These are phyloP conservation scores for Lycophotia porphyrea DNA, from an alignment of 2,888 invertebrate genomes.

Conservation along the genomic window DNA sequence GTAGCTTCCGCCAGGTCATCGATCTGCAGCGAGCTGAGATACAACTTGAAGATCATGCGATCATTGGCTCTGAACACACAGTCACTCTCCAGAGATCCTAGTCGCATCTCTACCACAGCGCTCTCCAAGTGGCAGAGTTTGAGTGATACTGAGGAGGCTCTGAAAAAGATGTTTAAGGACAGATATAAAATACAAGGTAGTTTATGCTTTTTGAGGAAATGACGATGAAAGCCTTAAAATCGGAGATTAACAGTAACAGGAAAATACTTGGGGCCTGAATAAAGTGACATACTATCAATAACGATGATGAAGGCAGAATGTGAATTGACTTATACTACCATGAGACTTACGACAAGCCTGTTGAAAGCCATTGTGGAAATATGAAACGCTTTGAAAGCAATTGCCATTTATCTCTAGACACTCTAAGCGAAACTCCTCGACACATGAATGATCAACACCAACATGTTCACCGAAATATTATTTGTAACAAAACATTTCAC, in stretches of 20 bases:
- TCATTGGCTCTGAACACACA: slow-evolving; percentile 94
- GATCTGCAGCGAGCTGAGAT: slow-evolving; percentile 92
- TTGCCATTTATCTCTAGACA: not conserved
- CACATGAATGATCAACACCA: not conserved
- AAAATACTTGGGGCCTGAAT: not conserved
- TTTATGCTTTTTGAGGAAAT: not conserved
- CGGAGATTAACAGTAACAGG: not conserved
- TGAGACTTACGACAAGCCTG: not conserved
- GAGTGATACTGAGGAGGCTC: slow-evolving; percentile 91
- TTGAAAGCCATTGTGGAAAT: not conserved
- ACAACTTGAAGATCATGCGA: slow-evolving; percentile 93
- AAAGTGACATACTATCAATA: not conserved
- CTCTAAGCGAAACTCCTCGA: not conserved
- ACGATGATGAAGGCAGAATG: not conserved
- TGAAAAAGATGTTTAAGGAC: slow-evolving; percentile 56
- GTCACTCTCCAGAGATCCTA: slow-evolving; percentile 93
- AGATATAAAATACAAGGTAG: not conserved
- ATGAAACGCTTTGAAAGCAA: not conserved
- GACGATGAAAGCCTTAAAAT: not conserved
- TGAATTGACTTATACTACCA: not conserved
- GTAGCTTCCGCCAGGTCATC: slow-evolving; percentile 94
- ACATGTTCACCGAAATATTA: not conserved
- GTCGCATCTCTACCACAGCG: slow-evolving; percentile 92
- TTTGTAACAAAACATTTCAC: not conserved
- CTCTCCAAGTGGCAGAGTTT: slow-evolving; percentile 93